Evolutionary conservation across 2,888 invertebrate species (phyloP), one percentile per base, ranked within the genome.

Genomic region (Ectobius pallidus): DNA sequence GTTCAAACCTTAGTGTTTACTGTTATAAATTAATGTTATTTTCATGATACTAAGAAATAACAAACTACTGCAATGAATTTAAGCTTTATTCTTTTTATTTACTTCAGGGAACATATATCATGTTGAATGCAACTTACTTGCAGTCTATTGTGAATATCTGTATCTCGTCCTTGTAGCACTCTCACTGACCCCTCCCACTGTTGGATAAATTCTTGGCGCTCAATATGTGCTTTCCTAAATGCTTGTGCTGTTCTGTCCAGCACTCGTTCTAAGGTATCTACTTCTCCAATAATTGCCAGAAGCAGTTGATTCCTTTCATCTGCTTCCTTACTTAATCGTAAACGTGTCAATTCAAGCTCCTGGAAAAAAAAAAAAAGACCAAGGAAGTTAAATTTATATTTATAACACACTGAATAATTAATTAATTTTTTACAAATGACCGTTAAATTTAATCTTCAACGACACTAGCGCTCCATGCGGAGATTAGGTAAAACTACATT

Each of bases 171-270:
- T 25, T 90, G 86, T 77, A 93, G 83, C 78, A 91, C 89, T 73
- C 87, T 86, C 0, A 92, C 90, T 1, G 92, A 89, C 52, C 87
- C 86, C 62, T 91, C 88, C 93, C 93, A 93, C 78, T 91, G 92
- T 1, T 83, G 82, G 79, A 92, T 89, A 84, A 92, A 86, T 74
- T 89, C 86, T 39, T 88, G 87, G 16, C 92, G 85, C 79, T 92
- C 83, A 75, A 86, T 85, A 71, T 86, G 85, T 1, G 85, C 85
- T 42, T 85, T 80, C 3, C 83, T 80, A 77, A 86, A 87, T 4
- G 86, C 78, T 71, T 83, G 83, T 0, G 86, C 84, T 0, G 86
- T 86, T 70, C 84, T 83, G 74, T 87, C 85, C n/a, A 88, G 78
- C 70, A 84, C 83, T 75, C 86, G 84, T 77, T 90, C 89, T 76